phyloP scores from a whole-genome alignment of 2,113 vertebrate species.

The Onychostruthus taczanowskii region DNA sequence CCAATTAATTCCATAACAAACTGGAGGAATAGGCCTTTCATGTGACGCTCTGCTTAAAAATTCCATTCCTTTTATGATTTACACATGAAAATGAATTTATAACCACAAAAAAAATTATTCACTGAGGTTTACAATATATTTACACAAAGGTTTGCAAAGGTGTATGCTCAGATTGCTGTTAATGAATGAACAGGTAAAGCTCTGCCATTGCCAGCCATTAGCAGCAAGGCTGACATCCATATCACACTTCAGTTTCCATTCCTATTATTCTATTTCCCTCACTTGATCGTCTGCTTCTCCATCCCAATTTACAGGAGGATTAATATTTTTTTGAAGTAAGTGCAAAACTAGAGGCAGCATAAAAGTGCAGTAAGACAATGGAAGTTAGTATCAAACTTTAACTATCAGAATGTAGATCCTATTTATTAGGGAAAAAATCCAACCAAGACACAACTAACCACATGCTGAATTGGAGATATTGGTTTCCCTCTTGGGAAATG shows the following conservation, averaged over 20 bases:
- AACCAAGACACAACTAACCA: neutral
- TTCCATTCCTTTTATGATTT: neutral
- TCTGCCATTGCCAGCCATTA: neutral
- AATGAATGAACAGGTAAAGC: neutral
- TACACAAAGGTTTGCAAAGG: neutral
- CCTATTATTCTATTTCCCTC: neutral
- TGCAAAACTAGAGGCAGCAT: neutral
- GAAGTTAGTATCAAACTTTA: neutral
- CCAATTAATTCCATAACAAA: neutral
- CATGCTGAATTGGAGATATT: neutral
- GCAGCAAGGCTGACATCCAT: neutral
- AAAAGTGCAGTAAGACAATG: neutral
- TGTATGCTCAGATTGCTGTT: neutral
- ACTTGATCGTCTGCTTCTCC: neutral
- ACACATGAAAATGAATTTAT: neutral
- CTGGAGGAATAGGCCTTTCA: neutral
- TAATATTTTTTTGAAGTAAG: neutral
- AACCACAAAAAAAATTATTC: neutral
- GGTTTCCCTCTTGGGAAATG: neutral
- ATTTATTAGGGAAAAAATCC: neutral
- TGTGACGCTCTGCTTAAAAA: neutral
- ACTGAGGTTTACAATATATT: neutral
- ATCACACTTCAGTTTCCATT: neutral
- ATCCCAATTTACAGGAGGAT: neutral
- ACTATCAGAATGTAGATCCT: neutral